Conservation (phyloP, 2,797 vertebrate genomes). For the Sebastes iracundus region DNA sequence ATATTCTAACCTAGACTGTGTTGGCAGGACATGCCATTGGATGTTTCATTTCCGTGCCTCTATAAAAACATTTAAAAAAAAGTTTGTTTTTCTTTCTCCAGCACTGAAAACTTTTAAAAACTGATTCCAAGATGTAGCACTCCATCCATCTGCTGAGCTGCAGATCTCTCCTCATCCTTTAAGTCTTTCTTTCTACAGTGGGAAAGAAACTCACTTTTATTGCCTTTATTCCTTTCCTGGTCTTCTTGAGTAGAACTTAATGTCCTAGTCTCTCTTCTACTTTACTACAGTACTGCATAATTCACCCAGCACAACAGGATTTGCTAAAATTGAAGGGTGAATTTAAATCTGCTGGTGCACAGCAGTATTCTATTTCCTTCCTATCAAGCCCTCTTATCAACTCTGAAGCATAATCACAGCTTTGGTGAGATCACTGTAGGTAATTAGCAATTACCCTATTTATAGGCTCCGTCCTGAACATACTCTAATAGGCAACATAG, state of each 20-base stretch:
- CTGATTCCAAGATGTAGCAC: slow-evolving; percentile 1
- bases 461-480: slow-evolving; percentile 44
- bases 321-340: slow-evolving; percentile 41
- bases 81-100: background rate
- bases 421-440: slow-evolving; percentile 61
- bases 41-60: background rate
- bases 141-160: slow-evolving; percentile 21
- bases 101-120: background rate
- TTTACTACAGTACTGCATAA: slow-evolving; percentile 9
- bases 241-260: background rate
- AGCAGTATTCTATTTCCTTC: slow-evolving; percentile 36
- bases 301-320: slow-evolving; percentile 25
- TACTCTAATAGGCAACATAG: slow-evolving; percentile 43
- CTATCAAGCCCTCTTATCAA: slow-evolving; percentile 61
- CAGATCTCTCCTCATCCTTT: background rate
- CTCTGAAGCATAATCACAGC: slow-evolving; percentile 68
- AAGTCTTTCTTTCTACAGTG: slow-evolving; percentile 3
- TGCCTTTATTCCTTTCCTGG: background rate
- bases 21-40: background rate
- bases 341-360: slow-evolving; percentile 34
- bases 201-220: background rate
- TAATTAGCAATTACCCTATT: slow-evolving; percentile 73
- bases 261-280: background rate
- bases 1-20: background rate
- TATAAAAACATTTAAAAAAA: background rate